Evolutionary conservation across 2,797 vertebrate species (phyloP).

Genomic region (Perodicticus potto): DNA sequence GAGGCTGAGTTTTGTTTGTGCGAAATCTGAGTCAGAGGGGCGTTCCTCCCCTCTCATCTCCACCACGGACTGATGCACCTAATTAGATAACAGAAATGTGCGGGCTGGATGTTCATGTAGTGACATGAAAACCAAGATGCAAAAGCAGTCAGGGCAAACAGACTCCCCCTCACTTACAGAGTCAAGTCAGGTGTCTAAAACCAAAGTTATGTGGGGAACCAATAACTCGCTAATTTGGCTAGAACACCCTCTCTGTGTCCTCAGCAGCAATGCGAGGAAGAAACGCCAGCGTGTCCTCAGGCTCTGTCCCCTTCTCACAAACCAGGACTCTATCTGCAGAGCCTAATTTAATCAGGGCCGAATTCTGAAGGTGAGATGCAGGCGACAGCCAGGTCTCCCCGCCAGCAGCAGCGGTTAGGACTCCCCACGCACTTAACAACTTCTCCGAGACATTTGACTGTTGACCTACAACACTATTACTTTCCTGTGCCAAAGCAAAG

Average conservation of each 20-base stretch:
- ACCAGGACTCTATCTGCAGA: neutral
- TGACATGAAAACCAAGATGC: conserved; percentile 83
- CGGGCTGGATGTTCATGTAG: conserved; percentile 80
- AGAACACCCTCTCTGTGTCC: neutral
- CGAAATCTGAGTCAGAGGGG: conserved; percentile 87
- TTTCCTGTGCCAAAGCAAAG: conserved; percentile 9
- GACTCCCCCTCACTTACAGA: conserved; percentile 81
- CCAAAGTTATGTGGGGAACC: conserved; percentile 20
- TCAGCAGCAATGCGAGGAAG: neutral
- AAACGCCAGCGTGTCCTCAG: neutral
- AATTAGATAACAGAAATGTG: conserved; percentile 86
- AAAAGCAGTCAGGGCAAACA: conserved; percentile 76
- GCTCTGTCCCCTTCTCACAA: neutral
- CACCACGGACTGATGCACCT: conserved; percentile 84
- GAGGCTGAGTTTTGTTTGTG: conserved; percentile 81
- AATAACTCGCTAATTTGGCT: neutral
- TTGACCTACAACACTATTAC: neutral
- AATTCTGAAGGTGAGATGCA: conserved; percentile 3
- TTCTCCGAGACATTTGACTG: neutral
- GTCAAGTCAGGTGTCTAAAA: conserved; percentile 76
- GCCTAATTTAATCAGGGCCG: neutral
- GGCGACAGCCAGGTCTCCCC: neutral
- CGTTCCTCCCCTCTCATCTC: conserved; percentile 81
- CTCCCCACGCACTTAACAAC: neutral
- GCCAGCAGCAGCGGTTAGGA: neutral